Evolutionary conservation across 1,140 invertebrate species (phyloP).

Genomic region (Bombyx mandarina): DNA sequence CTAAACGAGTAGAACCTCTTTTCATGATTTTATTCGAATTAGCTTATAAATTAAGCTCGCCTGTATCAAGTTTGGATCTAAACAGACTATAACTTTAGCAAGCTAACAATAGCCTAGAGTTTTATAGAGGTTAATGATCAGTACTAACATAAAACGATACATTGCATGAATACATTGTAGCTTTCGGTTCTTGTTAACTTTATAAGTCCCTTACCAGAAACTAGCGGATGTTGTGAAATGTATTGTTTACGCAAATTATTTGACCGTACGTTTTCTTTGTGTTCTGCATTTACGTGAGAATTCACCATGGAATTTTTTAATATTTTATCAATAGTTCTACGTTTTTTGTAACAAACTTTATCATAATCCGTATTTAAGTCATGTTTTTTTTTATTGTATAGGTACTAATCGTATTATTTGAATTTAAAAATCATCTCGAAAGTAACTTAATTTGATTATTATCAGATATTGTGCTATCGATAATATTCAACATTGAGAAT

Average conservation of each 20-base stretch:
- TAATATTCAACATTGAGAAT: not conserved
- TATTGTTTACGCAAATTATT: conserved; percentile 6
- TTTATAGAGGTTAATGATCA: no score
- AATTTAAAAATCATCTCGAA: no score
- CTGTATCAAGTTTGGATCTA: no score
- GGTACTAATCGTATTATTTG: no score
- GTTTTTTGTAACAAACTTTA: not conserved
- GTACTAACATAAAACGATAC: no score
- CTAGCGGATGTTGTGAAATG: conserved; percentile 10
- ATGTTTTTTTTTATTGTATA: not conserved
- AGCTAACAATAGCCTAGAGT: no score
- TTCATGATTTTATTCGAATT: no score
- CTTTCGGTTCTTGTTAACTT: no score
- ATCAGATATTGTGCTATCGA: not conserved
- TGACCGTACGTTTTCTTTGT: not conserved
- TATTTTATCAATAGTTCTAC: not conserved
- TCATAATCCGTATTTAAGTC: not conserved
- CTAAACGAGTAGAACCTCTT: no score
- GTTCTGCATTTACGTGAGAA: not conserved
- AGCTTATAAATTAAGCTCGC: no score
- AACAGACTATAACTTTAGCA: no score
- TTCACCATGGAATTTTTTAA: not conserved
- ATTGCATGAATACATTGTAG: no score
- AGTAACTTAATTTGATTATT: not conserved
- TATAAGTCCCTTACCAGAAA: not conserved